Conservation (phyloP, 2,888 invertebrate genomes). For the Apodemia mormo region DNA sequence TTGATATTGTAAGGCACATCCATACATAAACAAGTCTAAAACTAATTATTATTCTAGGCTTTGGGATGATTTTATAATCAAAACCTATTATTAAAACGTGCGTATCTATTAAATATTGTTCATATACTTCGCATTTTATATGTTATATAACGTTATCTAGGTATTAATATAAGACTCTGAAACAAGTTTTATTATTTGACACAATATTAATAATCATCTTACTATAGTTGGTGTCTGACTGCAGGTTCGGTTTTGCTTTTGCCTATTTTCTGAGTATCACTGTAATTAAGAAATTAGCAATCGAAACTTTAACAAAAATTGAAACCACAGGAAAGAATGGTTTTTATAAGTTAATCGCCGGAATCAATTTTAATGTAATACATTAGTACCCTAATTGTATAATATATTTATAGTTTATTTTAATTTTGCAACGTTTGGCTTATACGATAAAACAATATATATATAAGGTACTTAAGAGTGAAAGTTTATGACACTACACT, state of each 20-base stretch:
- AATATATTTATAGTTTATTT: too few species aligned
- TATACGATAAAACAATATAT: too few species aligned
- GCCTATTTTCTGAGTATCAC: too few species aligned
- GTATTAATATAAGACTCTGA: background rate
- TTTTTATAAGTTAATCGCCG: too few species aligned
- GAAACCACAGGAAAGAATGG: too few species aligned
- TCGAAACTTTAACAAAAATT: too few species aligned
- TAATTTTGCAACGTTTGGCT: too few species aligned
- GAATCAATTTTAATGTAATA: too few species aligned
- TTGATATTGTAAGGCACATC: constrained; percentile 20
- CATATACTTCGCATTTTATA: background rate
- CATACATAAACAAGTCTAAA: constrained; percentile 12
- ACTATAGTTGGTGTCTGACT: background rate
- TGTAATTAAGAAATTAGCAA: too few species aligned
- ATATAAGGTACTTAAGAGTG: too few species aligned
- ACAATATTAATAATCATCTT: background rate
- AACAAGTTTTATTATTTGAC: background rate
- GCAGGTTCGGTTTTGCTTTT: background rate
- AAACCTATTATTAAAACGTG: constrained; percentile 10
- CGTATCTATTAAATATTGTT: background rate
- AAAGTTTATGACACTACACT: too few species aligned
- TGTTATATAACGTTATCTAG: background rate
- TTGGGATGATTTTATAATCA: constrained; percentile 22
- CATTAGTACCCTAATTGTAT: too few species aligned
- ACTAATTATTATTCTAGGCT: constrained; percentile 23